Conservation (phyloP, 2,888 invertebrate genomes). For the Eupithecia exiguata region DNA sequence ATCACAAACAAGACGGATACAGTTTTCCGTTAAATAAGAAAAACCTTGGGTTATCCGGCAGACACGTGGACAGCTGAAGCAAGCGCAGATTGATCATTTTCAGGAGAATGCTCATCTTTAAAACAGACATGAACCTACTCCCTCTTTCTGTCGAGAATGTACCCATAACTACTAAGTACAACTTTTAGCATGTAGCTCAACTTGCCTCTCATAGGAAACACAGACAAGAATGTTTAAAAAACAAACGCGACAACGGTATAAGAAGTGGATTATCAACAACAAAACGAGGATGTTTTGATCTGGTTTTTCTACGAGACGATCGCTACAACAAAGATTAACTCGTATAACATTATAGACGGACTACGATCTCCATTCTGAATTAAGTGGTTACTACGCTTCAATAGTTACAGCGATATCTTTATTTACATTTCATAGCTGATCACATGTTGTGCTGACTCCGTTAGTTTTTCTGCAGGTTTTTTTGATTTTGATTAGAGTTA, state of each 20-base stretch:
- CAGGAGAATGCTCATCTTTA: background rate
- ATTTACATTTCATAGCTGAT: constrained; percentile 29
- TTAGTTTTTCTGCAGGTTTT: constrained; percentile 27
- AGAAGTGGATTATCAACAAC: constrained; percentile 13
- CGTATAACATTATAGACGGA: constrained; percentile 12
- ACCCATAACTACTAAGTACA: background rate
- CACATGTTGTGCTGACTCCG: constrained; percentile 28
- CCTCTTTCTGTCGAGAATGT: background rate
- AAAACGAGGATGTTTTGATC: constrained; percentile 32
- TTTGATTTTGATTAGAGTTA: constrained; percentile 8
- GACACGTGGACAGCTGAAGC: no score
- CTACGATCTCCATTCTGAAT: constrained; percentile 25
- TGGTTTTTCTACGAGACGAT: constrained; percentile 22
- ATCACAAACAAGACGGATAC: background rate
- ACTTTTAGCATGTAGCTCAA: background rate
- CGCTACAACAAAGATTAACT: constrained; percentile 15
- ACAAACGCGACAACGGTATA: constrained; percentile 12
- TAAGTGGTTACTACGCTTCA: constrained; percentile 29
- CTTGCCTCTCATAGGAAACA: background rate
- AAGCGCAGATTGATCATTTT: background rate
- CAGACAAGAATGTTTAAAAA: constrained; percentile 19
- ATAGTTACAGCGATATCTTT: constrained; percentile 31
- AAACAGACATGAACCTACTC: background rate
- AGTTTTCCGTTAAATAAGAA: no score
- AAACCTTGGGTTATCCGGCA: no score